Evolutionary conservation across 2,113 vertebrate species (phyloP).

Genomic region (Oreocharis arfaki): DNA sequence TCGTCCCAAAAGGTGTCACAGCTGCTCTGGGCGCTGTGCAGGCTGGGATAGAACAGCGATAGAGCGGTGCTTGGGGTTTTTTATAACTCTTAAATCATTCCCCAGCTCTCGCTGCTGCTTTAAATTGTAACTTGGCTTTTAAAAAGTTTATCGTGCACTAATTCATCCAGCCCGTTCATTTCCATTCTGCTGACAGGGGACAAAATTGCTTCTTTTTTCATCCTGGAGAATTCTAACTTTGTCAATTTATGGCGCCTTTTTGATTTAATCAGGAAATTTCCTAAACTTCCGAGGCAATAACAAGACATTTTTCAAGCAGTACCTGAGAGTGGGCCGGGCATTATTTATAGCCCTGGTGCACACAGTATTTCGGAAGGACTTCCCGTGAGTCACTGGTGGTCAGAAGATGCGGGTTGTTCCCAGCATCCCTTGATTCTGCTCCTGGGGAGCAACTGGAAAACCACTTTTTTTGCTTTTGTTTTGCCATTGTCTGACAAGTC

Average conservation of each 20-base stretch:
- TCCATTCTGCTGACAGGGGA: constrained; percentile 54
- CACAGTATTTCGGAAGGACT: background rate
- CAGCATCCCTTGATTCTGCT: background rate
- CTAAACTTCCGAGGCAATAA: background rate
- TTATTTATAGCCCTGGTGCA: background rate
- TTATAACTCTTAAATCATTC: background rate
- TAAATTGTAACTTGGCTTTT: constrained; percentile 35
- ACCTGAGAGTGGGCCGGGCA: background rate
- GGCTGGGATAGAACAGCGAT: background rate
- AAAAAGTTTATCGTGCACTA: constrained; percentile 28
- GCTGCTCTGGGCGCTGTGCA: background rate
- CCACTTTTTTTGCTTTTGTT: background rate
- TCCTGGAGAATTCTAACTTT: constrained; percentile 1
- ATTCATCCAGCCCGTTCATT: constrained; percentile 31
- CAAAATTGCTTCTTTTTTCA: constrained; percentile 15
- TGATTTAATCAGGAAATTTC: constrained; percentile 41
- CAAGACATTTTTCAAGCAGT: background rate
- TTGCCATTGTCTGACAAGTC: background rate
- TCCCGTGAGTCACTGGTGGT: too few species aligned
- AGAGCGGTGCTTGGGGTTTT: background rate
- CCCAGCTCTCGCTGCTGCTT: background rate
- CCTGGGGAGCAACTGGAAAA: background rate
- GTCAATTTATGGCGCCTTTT: constrained; percentile 22
- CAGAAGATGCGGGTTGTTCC: rapidly evolving
- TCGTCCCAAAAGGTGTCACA: background rate